Base-by-base conservation (phyloP, 1,140 invertebrate genomes). In the Papilio machaon region DNA sequence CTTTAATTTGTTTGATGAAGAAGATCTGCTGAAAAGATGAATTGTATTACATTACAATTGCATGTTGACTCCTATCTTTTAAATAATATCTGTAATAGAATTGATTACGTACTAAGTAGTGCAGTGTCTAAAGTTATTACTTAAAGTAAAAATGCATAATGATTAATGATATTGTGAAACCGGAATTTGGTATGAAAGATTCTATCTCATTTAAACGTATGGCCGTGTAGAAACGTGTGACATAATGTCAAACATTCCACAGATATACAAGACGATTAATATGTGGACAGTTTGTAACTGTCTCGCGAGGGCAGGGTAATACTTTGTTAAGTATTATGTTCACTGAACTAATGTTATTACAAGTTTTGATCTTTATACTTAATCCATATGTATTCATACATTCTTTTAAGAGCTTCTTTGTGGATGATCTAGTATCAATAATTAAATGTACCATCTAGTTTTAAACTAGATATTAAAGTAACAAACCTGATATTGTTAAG, bases 181-280 rank as follows among this genome's bases (percentile, higher is more conserved):
- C 67, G 52, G 78, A 86, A 81, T 80, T 78, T 70, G 70, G 73
- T 81, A 73, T 78, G 80, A 81, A 46, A 81, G 81, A 84, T 85
- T 47, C 54, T 78, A 82, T 84, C 76, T 79, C 52, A 83, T 80
- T 85, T 81, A 82, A 83, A 82, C 80, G 81, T 74, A 82, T 81
- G 46, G 30, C 80, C 23, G 74, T 73, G 52, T 79, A 77, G 30
- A 84, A 75, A 79, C 79, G 79, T 73, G 80, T 83, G 86, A 89
- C 87, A 85, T 73, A 73, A 80, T 87, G 87, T 89, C 87, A 89
- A 89, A 89, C 84, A 89, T 83, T 79, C 77, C 58, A 75, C 79
- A 78, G 60, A 80, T 80, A 81, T 81, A 84, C 79, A 76, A 83
- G 80, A 77, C 17, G 82, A 88, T 88, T 86, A 88, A 84, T 88